These are phyloP conservation scores for Petrocephalus sullivani DNA, from an alignment of 2,797 vertebrate genomes.

Conservation along the genomic window DNA sequence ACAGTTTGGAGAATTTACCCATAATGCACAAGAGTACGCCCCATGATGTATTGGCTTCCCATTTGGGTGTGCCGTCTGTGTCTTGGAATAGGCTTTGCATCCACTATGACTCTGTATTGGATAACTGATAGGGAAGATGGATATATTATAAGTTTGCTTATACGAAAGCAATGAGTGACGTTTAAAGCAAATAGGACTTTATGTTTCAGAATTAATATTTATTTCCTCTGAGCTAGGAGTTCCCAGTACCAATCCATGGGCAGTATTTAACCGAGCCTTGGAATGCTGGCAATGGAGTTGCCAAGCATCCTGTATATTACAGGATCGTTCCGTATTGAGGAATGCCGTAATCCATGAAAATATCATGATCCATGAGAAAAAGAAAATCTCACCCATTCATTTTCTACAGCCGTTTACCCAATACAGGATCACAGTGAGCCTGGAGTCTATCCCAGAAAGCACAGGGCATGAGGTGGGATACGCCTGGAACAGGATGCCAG, in stretches of 20 bases:
- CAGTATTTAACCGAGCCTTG: neutral
- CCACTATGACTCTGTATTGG: neutral
- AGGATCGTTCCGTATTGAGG: neutral
- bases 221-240: neutral
- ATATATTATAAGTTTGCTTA: neutral
- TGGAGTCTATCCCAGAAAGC: neutral
- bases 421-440: neutral
- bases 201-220: neutral
- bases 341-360: neutral
- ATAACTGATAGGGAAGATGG: neutral
- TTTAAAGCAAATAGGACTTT: neutral
- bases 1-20: neutral
- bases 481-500: neutral
- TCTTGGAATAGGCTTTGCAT: neutral
- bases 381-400: neutral
- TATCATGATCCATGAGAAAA: neutral
- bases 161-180: neutral
- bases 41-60: neutral
- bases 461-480: neutral
- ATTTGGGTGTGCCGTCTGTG: neutral
- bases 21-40: neutral
- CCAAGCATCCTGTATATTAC: neutral
- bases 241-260: neutral
- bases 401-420: neutral
- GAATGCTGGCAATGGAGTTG: neutral